phyloP scores from a whole-genome alignment of 30 jellyfish, hydroid and myxozoan genomes.

The Chironex yamaguchii region DNA sequence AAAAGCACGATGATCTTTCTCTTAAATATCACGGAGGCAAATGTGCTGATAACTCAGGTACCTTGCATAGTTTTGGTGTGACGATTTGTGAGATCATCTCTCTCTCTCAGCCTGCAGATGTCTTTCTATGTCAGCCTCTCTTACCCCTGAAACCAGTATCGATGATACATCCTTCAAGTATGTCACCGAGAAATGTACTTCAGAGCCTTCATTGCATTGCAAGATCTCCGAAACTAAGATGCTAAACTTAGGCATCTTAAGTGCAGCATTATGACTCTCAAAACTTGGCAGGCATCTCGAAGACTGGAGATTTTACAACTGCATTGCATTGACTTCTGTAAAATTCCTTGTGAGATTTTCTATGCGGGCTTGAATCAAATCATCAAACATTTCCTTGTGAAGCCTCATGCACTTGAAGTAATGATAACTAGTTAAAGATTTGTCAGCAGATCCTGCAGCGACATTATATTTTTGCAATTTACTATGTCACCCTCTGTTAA shows the following conservation, averaged over 20 bases:
- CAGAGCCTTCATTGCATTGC: conserved; percentile 3
- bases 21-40: not conserved
- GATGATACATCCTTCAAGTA: conserved; percentile 52
- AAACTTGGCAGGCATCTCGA: conserved; percentile 3
- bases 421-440: no score
- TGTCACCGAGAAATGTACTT: conserved; percentile 25
- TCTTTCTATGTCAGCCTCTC: conserved; percentile 43
- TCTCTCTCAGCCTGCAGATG: conserved; percentile 53
- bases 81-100: no score
- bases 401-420: conserved; percentile 33
- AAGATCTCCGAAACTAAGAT: not conserved
- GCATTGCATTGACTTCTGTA: not conserved
- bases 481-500: no score
- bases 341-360: no score
- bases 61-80: conserved; percentile 66
- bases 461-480: no score
- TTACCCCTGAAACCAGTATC: conserved; percentile 50
- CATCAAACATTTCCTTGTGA: conserved; percentile 49
- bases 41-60: conserved; percentile 46
- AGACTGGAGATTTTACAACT: not conserved
- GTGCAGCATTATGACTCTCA: conserved; percentile 1
- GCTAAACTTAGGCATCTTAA: not conserved
- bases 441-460: no score
- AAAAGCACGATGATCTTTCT: conserved; percentile 53
- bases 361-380: conserved; percentile 30